Percentiles rank a stretch among this genome's conserved stretches.
These are phyloP conservation scores for Trissolcus brochymenae DNA, from an alignment of 2,888 invertebrate genomes.

Conservation along the genomic window DNA sequence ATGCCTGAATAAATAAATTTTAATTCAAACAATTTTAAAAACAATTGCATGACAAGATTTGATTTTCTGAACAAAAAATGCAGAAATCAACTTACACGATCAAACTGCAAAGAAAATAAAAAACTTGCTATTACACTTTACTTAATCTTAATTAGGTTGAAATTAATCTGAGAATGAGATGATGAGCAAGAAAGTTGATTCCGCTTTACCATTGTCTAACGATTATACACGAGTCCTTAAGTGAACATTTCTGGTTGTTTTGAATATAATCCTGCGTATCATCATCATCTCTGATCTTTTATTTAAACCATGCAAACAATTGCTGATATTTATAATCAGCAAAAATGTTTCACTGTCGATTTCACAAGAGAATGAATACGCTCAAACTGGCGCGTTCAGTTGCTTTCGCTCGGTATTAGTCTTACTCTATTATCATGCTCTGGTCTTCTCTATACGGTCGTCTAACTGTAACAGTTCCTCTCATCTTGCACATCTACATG, in stretches of 20 bases:
- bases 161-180: slow-evolving; percentile 37
- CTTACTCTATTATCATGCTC: slow-evolving; percentile 61
- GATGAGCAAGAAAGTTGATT: slow-evolving; percentile 27
- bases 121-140: slow-evolving; percentile 21
- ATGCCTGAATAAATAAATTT: not conserved
- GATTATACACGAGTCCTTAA: not conserved
- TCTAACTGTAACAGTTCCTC: slow-evolving; percentile 64
- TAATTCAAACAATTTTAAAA: not conserved
- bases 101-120: not conserved
- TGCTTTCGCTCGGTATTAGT: slow-evolving; percentile 66
- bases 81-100: not conserved
- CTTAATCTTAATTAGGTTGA: slow-evolving; percentile 31
- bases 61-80: not conserved
- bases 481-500: slow-evolving; percentile 45
- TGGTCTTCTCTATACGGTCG: slow-evolving; percentile 60
- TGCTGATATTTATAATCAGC: slow-evolving; percentile 18
- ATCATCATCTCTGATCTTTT: not conserved
- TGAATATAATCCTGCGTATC: slow-evolving; percentile 15
- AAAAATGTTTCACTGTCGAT: slow-evolving; percentile 65
- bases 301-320: slow-evolving; percentile 3
- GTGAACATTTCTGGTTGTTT: slow-evolving; percentile 5
- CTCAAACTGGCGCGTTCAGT: slow-evolving; percentile 38
- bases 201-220: slow-evolving; percentile 18
- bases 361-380: slow-evolving; percentile 56
- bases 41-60: too few species aligned